Evolutionary conservation across 2,888 invertebrate species (phyloP).

Genomic region (Microdon myrmicae): DNA sequence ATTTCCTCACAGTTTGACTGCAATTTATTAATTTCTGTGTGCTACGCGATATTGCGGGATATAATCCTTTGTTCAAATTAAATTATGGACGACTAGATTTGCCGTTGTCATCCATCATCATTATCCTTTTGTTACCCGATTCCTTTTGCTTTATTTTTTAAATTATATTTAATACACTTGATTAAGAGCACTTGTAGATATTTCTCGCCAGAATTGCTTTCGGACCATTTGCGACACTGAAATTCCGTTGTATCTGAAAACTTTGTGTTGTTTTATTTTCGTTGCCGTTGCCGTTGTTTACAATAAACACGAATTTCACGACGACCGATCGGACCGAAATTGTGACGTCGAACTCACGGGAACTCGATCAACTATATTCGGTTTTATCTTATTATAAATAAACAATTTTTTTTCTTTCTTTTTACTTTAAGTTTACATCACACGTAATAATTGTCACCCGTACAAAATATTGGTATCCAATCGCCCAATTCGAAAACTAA

Average conservation of each 20-base stretch:
- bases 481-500: conserved; percentile 14
- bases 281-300: conserved; percentile 6
- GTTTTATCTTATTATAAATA: neutral
- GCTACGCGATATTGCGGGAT: neutral
- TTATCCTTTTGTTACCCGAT: too few relatives aligned
- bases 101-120: neutral
- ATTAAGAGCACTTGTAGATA: conserved; percentile 10
- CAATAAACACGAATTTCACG: conserved; percentile 18
- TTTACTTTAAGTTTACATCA: conserved; percentile 1
- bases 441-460: too few relatives aligned
- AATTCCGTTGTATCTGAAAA: conserved; percentile 15
- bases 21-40: too few relatives aligned
- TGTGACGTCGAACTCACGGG: conserved; percentile 32
- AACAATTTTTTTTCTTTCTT: conserved; percentile 3
- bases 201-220: conserved; percentile 12
- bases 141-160: neutral
- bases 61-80: neutral
- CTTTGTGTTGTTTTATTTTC: neutral
- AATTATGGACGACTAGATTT: conserved; percentile 1
- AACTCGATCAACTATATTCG: too few relatives aligned
- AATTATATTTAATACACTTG: too few relatives aligned
- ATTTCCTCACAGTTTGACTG: too few relatives aligned
- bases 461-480: conserved; percentile 12
- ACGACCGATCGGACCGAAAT: conserved; percentile 15
- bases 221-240: conserved; percentile 15